Base-by-base conservation (phyloP, 2,113 vertebrate species). In the Rhinogobius similis region DNA sequence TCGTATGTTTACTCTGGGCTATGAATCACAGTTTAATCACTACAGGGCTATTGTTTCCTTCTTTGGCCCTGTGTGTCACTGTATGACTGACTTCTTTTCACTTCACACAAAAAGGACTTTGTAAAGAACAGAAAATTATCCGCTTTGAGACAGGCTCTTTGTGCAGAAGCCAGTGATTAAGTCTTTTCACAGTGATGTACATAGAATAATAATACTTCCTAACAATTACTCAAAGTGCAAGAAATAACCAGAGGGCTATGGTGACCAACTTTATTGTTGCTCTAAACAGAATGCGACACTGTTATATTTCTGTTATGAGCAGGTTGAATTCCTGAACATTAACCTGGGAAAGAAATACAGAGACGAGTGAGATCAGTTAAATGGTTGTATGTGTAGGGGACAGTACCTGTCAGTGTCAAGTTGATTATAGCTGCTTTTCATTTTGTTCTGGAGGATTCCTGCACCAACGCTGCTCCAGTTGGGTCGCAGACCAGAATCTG, bases 391-490 rank as follows among this genome's bases (percentile, higher is more conserved):
- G 8, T 36, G 70, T 29, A 46, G 29, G 4, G 29, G 23, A 5
- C 10, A 65, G 21, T 73, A 89, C 86, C 85, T 86, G 75, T 88
- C 79, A 9, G 12, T 78, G 41, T 81, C 73, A 65, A 72, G 63
- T 0, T 55, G 75, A 21, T 23, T 80, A 68, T 79, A 90, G 29
- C 75, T 36, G 0, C 10, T 73, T 27, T 67, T 24, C 77, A 64
- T 79, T 67, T 73, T 73, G 23, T 16, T 16, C 5, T 62, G 23
- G 64, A 78, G 36, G 36, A 78, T 73, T n/a, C 66, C 69, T 61
- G 50, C 62, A 39, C 5, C 26, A 20, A 23, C 44, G 24, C 18
- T 41, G 0, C 27, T 44, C 43, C 38, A 66, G 27, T 65, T 78
- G 36, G 48, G 59, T 18, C 67, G 68, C 18, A 56, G 20, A 36